phyloP scores from a whole-genome alignment of 2,797 vertebrate species.

The Esox lucius region DNA sequence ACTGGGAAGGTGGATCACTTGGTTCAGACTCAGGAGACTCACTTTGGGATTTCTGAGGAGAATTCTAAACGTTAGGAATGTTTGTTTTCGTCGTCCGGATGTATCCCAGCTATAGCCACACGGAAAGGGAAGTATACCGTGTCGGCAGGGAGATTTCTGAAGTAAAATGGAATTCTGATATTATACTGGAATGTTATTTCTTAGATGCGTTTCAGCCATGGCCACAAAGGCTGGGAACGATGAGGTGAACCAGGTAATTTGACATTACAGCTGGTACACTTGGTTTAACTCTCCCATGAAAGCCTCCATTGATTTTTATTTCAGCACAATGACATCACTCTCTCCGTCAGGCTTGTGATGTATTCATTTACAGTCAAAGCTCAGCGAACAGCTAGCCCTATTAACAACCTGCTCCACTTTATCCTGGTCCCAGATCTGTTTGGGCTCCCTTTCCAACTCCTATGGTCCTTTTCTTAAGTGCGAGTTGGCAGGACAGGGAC shows the following conservation, averaged over 20 bases:
- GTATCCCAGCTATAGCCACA: slow-evolving; percentile 3
- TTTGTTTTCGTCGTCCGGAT: slow-evolving; percentile 11
- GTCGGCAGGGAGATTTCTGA: slow-evolving; percentile 83
- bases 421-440: background rate
- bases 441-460: background rate
- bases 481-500: background rate
- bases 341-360: slow-evolving; percentile 29
- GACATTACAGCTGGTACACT: slow-evolving; percentile 26
- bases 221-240: slow-evolving; percentile 10
- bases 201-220: slow-evolving; percentile 6
- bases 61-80: background rate
- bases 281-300: slow-evolving; percentile 34
- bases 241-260: slow-evolving; percentile 25
- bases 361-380: slow-evolving; percentile 26
- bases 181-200: slow-evolving; percentile 4
- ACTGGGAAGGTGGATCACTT: slow-evolving; percentile 83
- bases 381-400: background rate
- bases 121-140: background rate
- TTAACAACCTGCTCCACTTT: slow-evolving; percentile 18
- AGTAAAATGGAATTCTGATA: slow-evolving; percentile 1
- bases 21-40: slow-evolving; percentile 80
- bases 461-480: background rate
- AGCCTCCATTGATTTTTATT: slow-evolving; percentile 52
- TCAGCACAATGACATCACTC: slow-evolving; percentile 51
- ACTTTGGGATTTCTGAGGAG: slow-evolving; percentile 83